phyloP scores from a whole-genome alignment of 2,113 vertebrate species.

The Archilochus colubris region DNA sequence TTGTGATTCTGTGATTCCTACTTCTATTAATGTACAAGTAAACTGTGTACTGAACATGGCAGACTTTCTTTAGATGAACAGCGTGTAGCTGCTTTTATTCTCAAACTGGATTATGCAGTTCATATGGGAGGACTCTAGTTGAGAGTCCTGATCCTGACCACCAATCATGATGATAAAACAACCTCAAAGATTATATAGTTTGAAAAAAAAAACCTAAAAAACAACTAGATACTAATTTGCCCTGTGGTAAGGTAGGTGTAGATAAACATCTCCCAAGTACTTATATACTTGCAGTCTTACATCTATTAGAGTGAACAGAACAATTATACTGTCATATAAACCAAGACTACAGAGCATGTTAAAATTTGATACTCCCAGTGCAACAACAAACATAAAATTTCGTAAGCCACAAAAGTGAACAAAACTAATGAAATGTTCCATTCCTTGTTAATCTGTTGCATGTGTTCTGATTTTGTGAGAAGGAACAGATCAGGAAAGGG shows the following conservation, averaged over 20 bases:
- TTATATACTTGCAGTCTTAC: background rate
- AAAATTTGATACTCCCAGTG: slow-evolving; percentile 12
- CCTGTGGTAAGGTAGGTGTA: background rate
- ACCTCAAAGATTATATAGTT: background rate
- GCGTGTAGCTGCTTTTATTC: background rate
- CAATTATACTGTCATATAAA: background rate
- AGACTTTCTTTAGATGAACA: background rate
- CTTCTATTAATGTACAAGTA: background rate
- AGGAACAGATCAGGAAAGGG: background rate
- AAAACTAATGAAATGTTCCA: background rate
- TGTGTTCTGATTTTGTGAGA: background rate
- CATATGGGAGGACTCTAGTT: background rate
- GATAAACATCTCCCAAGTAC: background rate
- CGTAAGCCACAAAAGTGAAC: background rate
- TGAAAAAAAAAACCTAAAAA: background rate
- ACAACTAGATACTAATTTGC: background rate
- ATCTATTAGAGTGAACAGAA: background rate
- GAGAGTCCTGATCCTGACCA: background rate
- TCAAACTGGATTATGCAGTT: background rate
- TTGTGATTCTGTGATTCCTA: background rate
- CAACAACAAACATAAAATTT: background rate
- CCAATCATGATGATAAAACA: background rate
- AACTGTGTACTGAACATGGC: background rate
- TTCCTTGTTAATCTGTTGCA: slow-evolving; percentile 25
- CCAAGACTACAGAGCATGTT: background rate